A percentile compares a stretch with the other conserved stretches of the same genome.
Conservation (phyloP, 2,797 vertebrate species). For the Acanthurus tractus region DNA sequence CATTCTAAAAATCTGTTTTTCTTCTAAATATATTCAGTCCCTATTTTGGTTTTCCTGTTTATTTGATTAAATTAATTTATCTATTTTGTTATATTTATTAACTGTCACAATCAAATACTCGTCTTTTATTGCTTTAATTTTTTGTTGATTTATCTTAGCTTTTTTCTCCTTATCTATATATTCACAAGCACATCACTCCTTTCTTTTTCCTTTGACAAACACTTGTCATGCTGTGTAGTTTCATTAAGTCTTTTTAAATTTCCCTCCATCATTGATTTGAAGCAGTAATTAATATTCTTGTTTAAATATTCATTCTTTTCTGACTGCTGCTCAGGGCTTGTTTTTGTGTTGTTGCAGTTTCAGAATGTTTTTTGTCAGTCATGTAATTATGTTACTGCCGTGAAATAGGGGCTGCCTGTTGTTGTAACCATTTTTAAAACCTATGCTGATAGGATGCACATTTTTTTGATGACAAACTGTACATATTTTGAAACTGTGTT, state of each 20-base stretch:
- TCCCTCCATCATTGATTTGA: background rate
- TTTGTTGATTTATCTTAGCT: too few relatives aligned
- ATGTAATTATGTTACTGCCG: background rate
- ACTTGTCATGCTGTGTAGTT: background rate
- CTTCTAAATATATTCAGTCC: too few relatives aligned
- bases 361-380: background rate
- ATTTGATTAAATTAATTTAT: background rate
- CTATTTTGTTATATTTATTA: background rate
- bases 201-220: background rate
- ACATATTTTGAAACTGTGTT: background rate
- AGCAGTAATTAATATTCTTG: background rate
- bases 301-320: background rate
- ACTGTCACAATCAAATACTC: too few relatives aligned
- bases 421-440: background rate
- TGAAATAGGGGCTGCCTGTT: background rate
- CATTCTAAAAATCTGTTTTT: too few relatives aligned
- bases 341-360: background rate
- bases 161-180: too few relatives aligned
- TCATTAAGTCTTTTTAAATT: background rate
- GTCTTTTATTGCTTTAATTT: too few relatives aligned
- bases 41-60: background rate
- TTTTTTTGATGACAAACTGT: background rate
- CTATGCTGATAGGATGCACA: background rate
- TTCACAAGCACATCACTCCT: too few relatives aligned
- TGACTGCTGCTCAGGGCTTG: background rate